Evolutionary conservation across 1,140 invertebrate species (phyloP), one percentile per base, ranked within the genome.

Genomic region (Heliconius hewitsoni): DNA sequence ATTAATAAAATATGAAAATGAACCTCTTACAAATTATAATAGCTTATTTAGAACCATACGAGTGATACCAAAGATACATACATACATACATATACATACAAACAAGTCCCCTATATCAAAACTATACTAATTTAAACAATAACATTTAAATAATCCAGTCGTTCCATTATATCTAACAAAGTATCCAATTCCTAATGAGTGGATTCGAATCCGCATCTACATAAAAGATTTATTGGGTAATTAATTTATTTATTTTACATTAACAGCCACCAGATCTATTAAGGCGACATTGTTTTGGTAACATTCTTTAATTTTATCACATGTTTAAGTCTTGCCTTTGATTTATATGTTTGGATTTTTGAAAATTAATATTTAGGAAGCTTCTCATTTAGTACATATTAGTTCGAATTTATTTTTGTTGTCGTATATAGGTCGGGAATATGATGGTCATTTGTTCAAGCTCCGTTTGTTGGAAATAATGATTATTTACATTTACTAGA

Each of bases 191-290:
- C 75, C 77, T 78, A 83, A 81, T 85, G 84, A 83, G 83, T 83
- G 81, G 77, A 55, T 57, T 87, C 82, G 78, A 83, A 85, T 79
- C 82, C 60, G 80, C 82, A 83, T 83, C 81, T 79, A 46, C 42
- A 46, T 46, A 66, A 71, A 79, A 84, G 86, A 86, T 89, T 86
- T 86, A 87, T 82, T 77, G 82, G 46, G 82, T 82, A 86, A 86
- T 89, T 85, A 86, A 87, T 86, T 86, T 85, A 85, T 87, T 89
- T 83, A 86, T 74, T 82, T 82, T 81, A 80, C 83, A 85, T 86
- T 86, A 83, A 85, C 81, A 84, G 42, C 79, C 74, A 78, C 75
- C 70, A 52, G 77, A 72, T 81, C 80, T 81, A 81, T 76, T 78
- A 81, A 78, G 76, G 76, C 77, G 80, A 81, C 77, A 81, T 66